Conservation (phyloP, 2,888 invertebrate genomes). For the Blastobasis adustella region DNA sequence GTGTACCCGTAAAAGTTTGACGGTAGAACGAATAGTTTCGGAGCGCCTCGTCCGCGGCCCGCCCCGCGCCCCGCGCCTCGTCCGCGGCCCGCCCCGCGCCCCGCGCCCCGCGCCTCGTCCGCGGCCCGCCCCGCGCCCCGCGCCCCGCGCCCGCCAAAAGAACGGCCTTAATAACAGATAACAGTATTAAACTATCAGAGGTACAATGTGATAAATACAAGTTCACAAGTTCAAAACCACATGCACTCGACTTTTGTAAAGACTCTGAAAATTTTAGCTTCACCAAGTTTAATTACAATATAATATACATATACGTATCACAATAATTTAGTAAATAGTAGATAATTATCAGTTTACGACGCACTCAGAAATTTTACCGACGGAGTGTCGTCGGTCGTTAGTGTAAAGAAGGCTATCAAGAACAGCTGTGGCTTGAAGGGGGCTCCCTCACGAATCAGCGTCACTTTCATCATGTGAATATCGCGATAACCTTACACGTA, state of each 20-base stretch:
- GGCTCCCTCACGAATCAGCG: too few species aligned
- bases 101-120: not conserved
- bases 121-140: conserved; percentile 3
- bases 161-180: conserved; percentile 50
- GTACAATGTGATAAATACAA: conserved; percentile 39
- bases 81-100: not conserved
- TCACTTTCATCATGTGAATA: too few species aligned
- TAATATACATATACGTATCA: conserved; percentile 37
- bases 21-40: too few species aligned
- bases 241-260: conserved; percentile 55
- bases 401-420: too few species aligned
- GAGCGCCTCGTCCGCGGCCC: not conserved
- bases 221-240: conserved; percentile 41
- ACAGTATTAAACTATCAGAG: conserved; percentile 65
- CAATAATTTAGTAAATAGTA: conserved; percentile 47
- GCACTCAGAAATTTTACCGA: too few species aligned
- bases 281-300: conserved; percentile 26
- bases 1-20: too few species aligned
- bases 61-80: conserved; percentile 3
- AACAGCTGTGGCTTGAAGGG: too few species aligned
- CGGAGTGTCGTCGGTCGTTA: too few species aligned
- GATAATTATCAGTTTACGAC: not conserved
- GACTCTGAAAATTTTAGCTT: conserved; percentile 56
- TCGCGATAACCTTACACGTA: too few species aligned
- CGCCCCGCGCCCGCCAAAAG: conserved; percentile 7